A percentile compares a stretch with the other conserved stretches of the same genome.
These are phyloP conservation scores for Aproaerema taeniolella DNA, from an alignment of 2,888 invertebrate genomes.

Conservation along the genomic window DNA sequence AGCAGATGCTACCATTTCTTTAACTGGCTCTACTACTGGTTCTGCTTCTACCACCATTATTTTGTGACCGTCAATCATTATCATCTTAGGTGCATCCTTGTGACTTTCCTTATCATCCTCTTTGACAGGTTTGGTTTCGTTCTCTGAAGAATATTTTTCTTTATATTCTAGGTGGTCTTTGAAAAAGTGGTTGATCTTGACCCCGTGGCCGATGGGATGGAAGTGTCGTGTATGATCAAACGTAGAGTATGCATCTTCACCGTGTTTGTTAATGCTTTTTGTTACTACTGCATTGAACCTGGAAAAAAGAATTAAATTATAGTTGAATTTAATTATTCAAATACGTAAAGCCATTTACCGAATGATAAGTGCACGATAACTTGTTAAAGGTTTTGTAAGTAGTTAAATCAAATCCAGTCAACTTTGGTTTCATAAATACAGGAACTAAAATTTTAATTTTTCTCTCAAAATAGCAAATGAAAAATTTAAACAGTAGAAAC, in stretches of 20 bases:
- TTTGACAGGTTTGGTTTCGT: constrained; percentile 20
- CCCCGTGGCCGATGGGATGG: constrained; percentile 45
- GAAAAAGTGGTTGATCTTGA: constrained; percentile 62
- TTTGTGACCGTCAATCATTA: constrained; percentile 28
- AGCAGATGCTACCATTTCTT: constrained; percentile 23
- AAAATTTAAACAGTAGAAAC: too few species aligned
- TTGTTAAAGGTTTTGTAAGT: too few species aligned
- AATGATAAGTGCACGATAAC: too few species aligned
- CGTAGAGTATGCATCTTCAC: constrained; percentile 52
- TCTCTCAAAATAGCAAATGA: too few species aligned
- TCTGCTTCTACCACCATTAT: constrained; percentile 28
- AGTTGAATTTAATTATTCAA: too few species aligned
- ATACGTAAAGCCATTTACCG: too few species aligned
- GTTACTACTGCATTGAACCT: constrained; percentile 79
- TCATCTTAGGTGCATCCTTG: constrained; percentile 23
- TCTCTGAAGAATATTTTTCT: constrained; percentile 5
- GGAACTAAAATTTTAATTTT: too few species aligned
- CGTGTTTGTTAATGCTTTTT: constrained; percentile 60
- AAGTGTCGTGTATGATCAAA: constrained; percentile 55
- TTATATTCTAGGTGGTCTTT: constrained; percentile 26
- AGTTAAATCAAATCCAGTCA: too few species aligned
- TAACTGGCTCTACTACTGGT: constrained; percentile 19
- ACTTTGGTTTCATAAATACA: too few species aligned
- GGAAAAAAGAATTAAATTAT: constrained; percentile 19
- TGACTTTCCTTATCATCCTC: constrained; percentile 27